Conservation (phyloP, 2,888 invertebrate genomes). For the Nephrocerus scutellatus region DNA sequence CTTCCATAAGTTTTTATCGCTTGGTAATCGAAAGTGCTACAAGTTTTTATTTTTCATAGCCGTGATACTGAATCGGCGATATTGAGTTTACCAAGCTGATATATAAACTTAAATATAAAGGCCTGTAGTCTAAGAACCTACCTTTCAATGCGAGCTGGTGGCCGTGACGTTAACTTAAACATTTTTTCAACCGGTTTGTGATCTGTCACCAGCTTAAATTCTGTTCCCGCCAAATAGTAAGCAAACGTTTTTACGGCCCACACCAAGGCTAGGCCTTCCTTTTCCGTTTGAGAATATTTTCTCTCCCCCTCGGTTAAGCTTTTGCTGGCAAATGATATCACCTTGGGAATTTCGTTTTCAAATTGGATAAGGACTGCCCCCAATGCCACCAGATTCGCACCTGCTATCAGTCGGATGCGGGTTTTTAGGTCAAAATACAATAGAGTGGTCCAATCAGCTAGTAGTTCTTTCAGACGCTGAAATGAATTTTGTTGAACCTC, state of each 20-base stretch:
- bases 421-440: constrained; percentile 27
- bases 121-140: background rate
- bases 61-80: background rate
- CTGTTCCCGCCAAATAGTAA: too few species aligned
- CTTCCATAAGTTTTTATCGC: background rate
- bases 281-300: constrained; percentile 7
- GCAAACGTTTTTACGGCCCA: too few species aligned
- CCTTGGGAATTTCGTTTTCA: too few species aligned
- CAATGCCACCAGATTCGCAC: too few species aligned
- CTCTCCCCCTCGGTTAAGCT: constrained; percentile 34
- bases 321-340: too few species aligned
- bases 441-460: constrained; percentile 17
- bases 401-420: constrained; percentile 30
- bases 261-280: background rate
- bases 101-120: background rate
- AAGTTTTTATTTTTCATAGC: background rate
- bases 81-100: too few species aligned
- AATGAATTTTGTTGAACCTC: constrained; percentile 26
- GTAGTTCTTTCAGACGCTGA: constrained; percentile 20
- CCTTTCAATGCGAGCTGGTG: background rate
- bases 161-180: background rate
- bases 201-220: background rate
- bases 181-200: background rate
- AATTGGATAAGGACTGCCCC: too few species aligned
- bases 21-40: background rate